Evolutionary conservation across 2,113 vertebrate species (phyloP), one percentile per base, ranked within the genome.

Genomic region (Polyodon spathula): DNA sequence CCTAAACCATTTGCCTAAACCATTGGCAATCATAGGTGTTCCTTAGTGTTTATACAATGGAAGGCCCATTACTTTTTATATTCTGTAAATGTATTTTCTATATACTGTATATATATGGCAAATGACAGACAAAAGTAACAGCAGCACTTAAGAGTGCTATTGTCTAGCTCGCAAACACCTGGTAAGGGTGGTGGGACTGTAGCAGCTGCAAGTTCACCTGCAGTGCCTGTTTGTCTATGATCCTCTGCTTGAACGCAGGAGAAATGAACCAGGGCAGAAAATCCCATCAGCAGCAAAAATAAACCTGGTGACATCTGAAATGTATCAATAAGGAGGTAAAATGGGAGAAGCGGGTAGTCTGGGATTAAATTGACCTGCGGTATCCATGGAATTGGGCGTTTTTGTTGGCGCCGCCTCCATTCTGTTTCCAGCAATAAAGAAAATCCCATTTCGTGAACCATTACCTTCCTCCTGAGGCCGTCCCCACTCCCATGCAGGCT

Each of bases 391-490:
- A 62, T 27, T 27, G 27, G 27, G 27, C 3, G 27, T 27, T 27
- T 27, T 27, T 27, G 27, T 27, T 27, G 27, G 27, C 27, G 3
- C 27, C 27, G 27, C 27, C 3, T 27, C 52, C 66, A 37, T 57
- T 64, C 54, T 64, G 46, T 41, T 58, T 41, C 56, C 57, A 67
- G 53, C 66, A 76, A 76, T 75, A 75, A 76, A 79, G 79, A 68
- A 82, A 82, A 81, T 77, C 72, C 77, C 75, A 81, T 79, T 84
- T 78, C 71, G 69, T 69, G 79, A 79, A 70, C 71, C 73, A 78
- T 83, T 84, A 80, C 75, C 71, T 74, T 68, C 54, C 65, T 58
- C 7, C 65, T 69, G 48, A 59, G 57, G 56, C 37, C 59, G 16
- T 42, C 40, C 44, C 5, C 11, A 27, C 61, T 67, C 39, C 48